phyloP scores from a whole-genome alignment of 2,113 vertebrate species.

The Brachypteracias leptosomus region DNA sequence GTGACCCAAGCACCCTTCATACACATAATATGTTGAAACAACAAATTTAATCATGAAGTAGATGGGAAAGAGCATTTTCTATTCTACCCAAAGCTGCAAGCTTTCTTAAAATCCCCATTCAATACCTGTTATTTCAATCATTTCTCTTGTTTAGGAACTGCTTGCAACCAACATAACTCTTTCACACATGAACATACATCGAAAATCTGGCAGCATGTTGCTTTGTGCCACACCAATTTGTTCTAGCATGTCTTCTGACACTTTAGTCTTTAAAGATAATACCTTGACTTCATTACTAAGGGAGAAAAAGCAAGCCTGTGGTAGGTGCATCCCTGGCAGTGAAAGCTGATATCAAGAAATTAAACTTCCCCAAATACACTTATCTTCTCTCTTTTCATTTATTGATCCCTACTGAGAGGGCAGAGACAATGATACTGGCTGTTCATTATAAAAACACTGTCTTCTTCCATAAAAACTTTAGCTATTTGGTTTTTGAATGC shows the following conservation, averaged over 20 bases:
- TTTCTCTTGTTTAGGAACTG: background rate
- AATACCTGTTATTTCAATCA: background rate
- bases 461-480: background rate
- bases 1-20: background rate
- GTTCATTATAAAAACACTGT: background rate
- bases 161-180: background rate
- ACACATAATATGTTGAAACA: background rate
- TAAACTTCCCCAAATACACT: background rate
- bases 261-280: background rate
- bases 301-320: background rate
- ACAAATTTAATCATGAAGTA: background rate
- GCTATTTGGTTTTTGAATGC: background rate
- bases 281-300: background rate
- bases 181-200: accelerated
- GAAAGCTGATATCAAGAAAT: background rate
- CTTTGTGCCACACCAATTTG: background rate
- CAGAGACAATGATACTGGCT: background rate
- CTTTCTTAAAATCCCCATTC: background rate
- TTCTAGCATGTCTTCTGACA: background rate
- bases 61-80: background rate
- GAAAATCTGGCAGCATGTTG: background rate
- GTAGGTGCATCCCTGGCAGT: background rate
- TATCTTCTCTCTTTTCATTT: background rate
- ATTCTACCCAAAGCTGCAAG: background rate
- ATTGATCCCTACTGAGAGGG: background rate